These are phyloP conservation scores for Conopomorpha cramerella DNA, from an alignment of 1,140 invertebrate species.

Conservation along the genomic window DNA sequence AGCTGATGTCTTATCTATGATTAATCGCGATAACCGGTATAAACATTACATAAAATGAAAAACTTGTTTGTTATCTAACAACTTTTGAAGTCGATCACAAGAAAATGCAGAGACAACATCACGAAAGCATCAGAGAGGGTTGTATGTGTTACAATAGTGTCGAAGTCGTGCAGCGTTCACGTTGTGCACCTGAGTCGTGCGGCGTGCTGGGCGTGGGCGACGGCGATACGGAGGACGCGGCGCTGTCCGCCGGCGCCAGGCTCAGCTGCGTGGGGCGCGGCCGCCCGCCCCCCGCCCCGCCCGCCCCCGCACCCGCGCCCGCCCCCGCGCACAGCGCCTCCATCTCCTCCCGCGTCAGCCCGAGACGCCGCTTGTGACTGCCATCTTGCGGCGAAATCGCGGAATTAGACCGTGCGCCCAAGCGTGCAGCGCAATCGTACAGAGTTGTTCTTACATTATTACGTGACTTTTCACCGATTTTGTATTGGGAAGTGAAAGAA, in stretches of 20 bases:
- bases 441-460: too few species aligned
- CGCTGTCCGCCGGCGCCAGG: slow-evolving; percentile 28
- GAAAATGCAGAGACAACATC: too few species aligned
- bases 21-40: too few species aligned
- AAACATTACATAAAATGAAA: too few species aligned
- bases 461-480: too few species aligned
- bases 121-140: too few species aligned
- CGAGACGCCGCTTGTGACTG: slow-evolving; percentile 61
- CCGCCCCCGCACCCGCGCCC: slow-evolving; percentile 19
- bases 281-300: slow-evolving; percentile 9
- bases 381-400: slow-evolving; percentile 51
- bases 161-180: too few species aligned
- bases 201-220: slow-evolving; percentile 55
- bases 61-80: too few species aligned
- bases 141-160: too few species aligned
- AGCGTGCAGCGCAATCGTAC: slow-evolving; percentile 2
- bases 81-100: too few species aligned
- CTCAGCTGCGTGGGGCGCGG: slow-evolving; percentile 47
- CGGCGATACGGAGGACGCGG: slow-evolving; percentile 12
- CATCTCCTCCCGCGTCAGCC: slow-evolving; percentile 60
- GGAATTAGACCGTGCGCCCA: slow-evolving; percentile 17
- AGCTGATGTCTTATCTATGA: too few species aligned
- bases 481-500: too few species aligned
- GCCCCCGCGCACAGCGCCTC: slow-evolving; percentile 54
- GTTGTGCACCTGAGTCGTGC: slow-evolving; percentile 59